These are phyloP conservation scores for Parus major DNA, from an alignment of 2,113 vertebrate species.

Conservation along the genomic window DNA sequence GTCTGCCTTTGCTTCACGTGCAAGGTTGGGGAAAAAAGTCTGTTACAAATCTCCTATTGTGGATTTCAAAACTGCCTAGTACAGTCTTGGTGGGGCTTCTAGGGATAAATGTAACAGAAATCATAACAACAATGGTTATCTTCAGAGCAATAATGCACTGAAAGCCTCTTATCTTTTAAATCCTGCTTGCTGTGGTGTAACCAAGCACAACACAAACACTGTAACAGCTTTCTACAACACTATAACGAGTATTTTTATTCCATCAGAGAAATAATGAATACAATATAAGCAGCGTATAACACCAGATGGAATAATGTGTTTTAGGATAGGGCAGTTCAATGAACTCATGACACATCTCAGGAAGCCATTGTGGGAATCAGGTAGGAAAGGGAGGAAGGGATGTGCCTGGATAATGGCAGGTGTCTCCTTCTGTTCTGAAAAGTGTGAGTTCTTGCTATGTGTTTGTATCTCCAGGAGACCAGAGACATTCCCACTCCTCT, in stretches of 20 bases:
- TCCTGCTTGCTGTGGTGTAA: neutral
- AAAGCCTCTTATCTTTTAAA: neutral
- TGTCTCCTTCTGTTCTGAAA: neutral
- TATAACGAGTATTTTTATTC: neutral
- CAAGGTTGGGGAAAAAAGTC: neutral
- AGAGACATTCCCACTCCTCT: neutral
- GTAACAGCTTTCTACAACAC: neutral
- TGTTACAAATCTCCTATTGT: neutral
- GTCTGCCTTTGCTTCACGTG: neutral
- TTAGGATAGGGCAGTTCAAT: neutral
- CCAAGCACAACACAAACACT: neutral
- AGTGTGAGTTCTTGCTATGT: neutral
- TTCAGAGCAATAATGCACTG: neutral
- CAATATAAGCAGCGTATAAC: neutral
- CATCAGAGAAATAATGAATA: neutral
- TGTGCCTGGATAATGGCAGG: neutral
- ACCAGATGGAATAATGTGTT: neutral
- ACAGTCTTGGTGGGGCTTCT: neutral
- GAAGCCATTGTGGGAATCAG: neutral
- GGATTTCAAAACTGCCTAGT: neutral
- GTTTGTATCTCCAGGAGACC: neutral
- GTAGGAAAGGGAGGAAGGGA: neutral
- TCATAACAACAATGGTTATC: neutral
- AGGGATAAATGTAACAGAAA: neutral
- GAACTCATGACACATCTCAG: neutral